Evolutionary conservation across 1,140 invertebrate species (phyloP), one percentile per base, ranked within the genome.

Genomic region (Cotesia glomerata): DNA sequence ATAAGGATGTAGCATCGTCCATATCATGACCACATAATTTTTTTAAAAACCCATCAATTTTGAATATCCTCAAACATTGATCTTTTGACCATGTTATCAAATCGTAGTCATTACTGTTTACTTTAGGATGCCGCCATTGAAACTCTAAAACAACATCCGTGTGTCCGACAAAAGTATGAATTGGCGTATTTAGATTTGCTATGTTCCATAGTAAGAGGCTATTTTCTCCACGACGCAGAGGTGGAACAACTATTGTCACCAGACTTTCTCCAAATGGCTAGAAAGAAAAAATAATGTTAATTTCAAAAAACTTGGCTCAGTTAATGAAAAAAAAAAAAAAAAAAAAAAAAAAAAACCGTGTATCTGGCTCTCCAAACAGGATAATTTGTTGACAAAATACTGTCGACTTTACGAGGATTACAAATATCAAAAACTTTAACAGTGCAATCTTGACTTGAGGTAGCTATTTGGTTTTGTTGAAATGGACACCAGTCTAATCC

Each of bases 11-110:
- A 36, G 73, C 76, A 70, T 86, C 84, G 35, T 87, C 85, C 59
- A 86, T 83, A 34, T 85, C 85, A 71, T 84, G 80, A 7, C 84
- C 82, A 75, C 84, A 87, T 66, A 86, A 77, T 85, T 95, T 95
- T 75, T 95, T 91, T 66, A 98, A 87, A 75, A 92, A 92, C 34
- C 92, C 90, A 84, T 96, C 94, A 77, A 98, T 94, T 81, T 92
- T 92, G 93, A 96, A 98, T 14, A 98, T 92, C 67, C 97, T 88
- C 18, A 99, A 88, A 63, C 92, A 96, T 78, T 97, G 95, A 89
- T 98, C 97, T 81, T 95, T 93, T 0, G 95, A 97, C 97, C 96
- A 99, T 0, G 96, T 98, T 0, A 98, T 91, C n/a, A 98, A 83
- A 83, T 98, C 95, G 85, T 93, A 93, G 78, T 95, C 93, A 59